Conservation (phyloP, 2,797 vertebrate genomes). For the Channa striata region DNA sequence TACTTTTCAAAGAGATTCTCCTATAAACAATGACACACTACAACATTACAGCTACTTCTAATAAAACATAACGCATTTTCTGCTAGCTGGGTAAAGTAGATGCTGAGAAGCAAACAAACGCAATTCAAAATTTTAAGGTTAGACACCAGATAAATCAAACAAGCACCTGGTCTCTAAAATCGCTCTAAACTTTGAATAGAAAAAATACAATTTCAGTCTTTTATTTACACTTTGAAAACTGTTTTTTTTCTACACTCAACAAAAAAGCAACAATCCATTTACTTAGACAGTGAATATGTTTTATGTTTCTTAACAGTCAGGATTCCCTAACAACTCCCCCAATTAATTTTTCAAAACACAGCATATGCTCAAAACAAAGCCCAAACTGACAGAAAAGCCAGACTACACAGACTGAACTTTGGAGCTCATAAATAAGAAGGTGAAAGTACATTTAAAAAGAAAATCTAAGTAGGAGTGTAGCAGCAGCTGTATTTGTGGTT, state of each 20-base stretch:
- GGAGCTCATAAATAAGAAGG: not conserved
- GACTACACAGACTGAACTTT: constrained; percentile 71
- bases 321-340: constrained; percentile 22
- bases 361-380: constrained; percentile 82
- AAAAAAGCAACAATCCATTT: constrained; percentile 13
- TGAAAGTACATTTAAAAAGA: not conserved
- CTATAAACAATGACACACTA: not conserved
- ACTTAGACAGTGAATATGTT: constrained; percentile 12
- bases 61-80: not conserved
- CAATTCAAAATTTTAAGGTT: not conserved
- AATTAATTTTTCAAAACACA: constrained; percentile 24
- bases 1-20: not conserved
- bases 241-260: not conserved
- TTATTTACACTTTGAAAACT: not conserved
- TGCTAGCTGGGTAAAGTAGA: not conserved
- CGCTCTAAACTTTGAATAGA: not conserved
- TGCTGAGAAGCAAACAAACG: not conserved
- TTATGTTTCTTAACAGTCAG: constrained; percentile 2
- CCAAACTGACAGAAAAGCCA: constrained; percentile 59
- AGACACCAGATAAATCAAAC: too few relatives aligned
- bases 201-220: not conserved
- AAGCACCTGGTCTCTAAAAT: not conserved
- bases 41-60: too few relatives aligned
- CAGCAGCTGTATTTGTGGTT: not conserved
- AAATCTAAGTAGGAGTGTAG: not conserved